These are phyloP conservation scores for Microchrysa polita DNA, from an alignment of 2,888 invertebrate genomes.

Conservation along the genomic window DNA sequence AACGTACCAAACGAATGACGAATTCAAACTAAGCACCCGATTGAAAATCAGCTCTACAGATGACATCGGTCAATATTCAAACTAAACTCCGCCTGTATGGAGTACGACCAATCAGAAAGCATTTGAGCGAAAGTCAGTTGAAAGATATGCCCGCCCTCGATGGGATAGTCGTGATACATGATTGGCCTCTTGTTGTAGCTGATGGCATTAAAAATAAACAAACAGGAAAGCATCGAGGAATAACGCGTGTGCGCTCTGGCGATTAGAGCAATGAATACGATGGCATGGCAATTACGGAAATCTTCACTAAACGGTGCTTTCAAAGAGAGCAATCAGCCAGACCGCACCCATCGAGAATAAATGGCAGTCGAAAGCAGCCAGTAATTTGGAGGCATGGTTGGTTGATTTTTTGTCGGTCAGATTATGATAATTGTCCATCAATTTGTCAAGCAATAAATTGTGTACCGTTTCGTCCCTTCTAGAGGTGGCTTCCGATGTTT, in stretches of 20 bases:
- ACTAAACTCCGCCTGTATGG: too few relatives aligned
- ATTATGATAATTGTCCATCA: constrained; percentile 4
- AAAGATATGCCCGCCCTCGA: too few relatives aligned
- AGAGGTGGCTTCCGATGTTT: neutral
- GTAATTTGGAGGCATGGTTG: neutral
- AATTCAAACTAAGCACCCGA: neutral
- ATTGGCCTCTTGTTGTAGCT: neutral
- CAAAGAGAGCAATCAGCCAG: neutral
- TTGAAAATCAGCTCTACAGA: neutral
- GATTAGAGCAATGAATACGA: neutral
- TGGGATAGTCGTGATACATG: neutral
- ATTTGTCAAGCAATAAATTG: constrained; percentile 2
- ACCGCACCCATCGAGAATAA: constrained; percentile 3
- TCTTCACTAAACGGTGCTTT: neutral
- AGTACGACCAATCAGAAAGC: too few relatives aligned
- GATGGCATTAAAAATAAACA: neutral
- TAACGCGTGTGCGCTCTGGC: neutral
- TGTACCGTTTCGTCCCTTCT: neutral
- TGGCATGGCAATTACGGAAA: too few relatives aligned
- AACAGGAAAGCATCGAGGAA: neutral
- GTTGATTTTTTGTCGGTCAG: neutral
- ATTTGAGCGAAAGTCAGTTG: too few relatives aligned
- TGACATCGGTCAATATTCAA: too few relatives aligned
- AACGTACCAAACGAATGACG: neutral
- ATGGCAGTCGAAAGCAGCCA: constrained; percentile 7